These are phyloP conservation scores for Drosophila kohkoa DNA, from an alignment of 1,140 invertebrate species.

Conservation along the genomic window DNA sequence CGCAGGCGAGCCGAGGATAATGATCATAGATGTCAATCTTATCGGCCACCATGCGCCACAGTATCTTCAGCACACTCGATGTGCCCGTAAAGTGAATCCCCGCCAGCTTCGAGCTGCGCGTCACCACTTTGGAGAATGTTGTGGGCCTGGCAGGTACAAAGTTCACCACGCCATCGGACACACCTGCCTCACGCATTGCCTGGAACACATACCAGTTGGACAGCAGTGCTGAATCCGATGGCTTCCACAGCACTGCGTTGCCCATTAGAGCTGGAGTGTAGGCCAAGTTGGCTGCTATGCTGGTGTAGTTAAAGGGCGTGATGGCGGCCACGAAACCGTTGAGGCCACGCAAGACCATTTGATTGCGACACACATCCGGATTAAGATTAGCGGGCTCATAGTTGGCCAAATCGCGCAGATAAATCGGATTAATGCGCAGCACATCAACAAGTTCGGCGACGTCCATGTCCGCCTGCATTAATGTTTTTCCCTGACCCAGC, in stretches of 20 bases:
- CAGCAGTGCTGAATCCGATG: constrained; percentile 97
- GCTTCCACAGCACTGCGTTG: constrained; percentile 99
- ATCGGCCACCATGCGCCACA: constrained; percentile 96
- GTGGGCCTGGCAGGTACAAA: constrained; percentile 97
- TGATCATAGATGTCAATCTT: constrained; percentile 94
- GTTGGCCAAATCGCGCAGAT: constrained; percentile 88
- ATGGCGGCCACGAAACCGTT: constrained; percentile 99
- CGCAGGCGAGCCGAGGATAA: constrained; percentile 96
- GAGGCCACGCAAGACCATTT: constrained; percentile 93
- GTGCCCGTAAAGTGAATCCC: constrained; percentile 98
- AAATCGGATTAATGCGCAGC: constrained; percentile 96
- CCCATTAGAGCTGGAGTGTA: constrained; percentile 99
- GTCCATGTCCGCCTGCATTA: constrained; percentile 98
- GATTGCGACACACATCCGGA: constrained; percentile 88
- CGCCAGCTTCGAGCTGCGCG: constrained; percentile 92
- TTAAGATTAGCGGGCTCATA: constrained; percentile 94
- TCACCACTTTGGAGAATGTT: constrained; percentile 95
- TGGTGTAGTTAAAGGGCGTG: constrained; percentile 99
- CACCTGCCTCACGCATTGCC: constrained; percentile 95
- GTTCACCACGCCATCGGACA: constrained; percentile 98
- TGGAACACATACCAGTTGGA: constrained; percentile 98
- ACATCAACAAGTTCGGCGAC: constrained; percentile 98
- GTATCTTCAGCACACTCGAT: constrained; percentile 91
- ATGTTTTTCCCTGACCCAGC: constrained; percentile 98
- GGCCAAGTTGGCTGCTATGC: constrained; percentile 98